Evolutionary conservation across 2,113 vertebrate species (phyloP).

Genomic region (Poeciliopsis occidentalis): DNA sequence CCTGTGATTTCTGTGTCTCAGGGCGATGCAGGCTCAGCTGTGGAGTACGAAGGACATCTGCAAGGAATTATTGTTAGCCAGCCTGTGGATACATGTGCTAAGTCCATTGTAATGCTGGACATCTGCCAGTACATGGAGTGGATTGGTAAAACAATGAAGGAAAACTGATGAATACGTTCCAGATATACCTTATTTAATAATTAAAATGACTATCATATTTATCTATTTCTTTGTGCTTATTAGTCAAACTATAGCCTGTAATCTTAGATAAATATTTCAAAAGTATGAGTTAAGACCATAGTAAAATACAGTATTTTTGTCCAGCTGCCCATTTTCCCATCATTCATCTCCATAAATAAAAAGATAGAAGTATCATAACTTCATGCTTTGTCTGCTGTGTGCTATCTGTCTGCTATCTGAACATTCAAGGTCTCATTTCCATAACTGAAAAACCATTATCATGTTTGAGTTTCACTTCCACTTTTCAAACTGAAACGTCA

Average conservation of each 20-base stretch:
- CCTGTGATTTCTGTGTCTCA: conserved; percentile 15
- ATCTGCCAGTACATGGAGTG: conserved; percentile 37
- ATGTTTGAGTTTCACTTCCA: neutral
- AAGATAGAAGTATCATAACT: neutral
- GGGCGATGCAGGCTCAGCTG: conserved; percentile 42
- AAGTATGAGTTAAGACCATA: neutral
- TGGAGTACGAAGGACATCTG: conserved; percentile 8
- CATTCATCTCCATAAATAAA: conserved; percentile 6
- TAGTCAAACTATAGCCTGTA: neutral
- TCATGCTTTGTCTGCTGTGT: conserved; percentile 1
- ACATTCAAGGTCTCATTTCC: neutral
- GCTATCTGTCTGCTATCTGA: neutral
- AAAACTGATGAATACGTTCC: neutral
- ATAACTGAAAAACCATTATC: neutral
- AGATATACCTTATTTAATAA: neutral
- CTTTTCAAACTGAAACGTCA: neutral
- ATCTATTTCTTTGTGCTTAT: neutral
- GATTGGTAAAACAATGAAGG: conserved; percentile 32
- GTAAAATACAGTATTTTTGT: neutral
- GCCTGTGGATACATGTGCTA: conserved; percentile 30
- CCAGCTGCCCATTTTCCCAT: neutral
- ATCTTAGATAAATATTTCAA: neutral
- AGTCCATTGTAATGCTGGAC: conserved; percentile 27
- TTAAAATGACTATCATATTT: neutral
- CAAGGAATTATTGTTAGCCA: conserved; percentile 32